These are phyloP conservation scores for Thera obeliscata DNA, from an alignment of 2,888 invertebrate species.

Conservation along the genomic window DNA sequence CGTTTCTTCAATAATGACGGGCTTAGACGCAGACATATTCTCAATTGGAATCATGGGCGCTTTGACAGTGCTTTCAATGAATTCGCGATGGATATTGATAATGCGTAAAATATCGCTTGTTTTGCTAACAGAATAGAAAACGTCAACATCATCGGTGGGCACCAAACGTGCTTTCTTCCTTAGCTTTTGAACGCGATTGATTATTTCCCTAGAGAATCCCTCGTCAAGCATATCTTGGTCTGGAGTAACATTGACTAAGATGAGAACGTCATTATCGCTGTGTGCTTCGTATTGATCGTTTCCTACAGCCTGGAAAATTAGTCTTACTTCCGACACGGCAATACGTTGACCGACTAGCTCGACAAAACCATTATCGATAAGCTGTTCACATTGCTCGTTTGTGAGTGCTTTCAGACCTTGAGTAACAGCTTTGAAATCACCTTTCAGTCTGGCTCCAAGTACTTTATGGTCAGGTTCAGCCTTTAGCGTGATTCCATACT, in stretches of 20 bases:
- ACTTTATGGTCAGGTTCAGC: conserved; percentile 98
- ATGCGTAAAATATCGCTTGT: conserved; percentile 87
- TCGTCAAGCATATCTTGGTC: conserved; percentile 96
- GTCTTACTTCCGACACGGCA: conserved; percentile 90
- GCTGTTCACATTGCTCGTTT: conserved; percentile 91
- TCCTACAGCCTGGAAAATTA: conserved; percentile 91
- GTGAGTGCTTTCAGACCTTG: conserved; percentile 91
- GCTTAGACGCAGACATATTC: conserved; percentile 73
- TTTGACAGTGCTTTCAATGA: conserved; percentile 93
- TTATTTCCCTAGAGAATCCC: conserved; percentile 97
- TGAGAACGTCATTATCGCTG: conserved; percentile 94
- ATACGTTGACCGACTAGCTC: conserved; percentile 90
- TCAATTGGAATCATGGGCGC: conserved; percentile 87
- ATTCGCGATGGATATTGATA: conserved; percentile 88
- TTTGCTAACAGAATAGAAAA: conserved; percentile 89
- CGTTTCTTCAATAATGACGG: conserved; percentile 88
- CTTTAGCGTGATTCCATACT: conserved; percentile 94
- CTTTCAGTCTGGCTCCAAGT: conserved; percentile 94
- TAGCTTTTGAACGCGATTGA: conserved; percentile 97
- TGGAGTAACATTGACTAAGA: conserved; percentile 94
- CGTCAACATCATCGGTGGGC: conserved; percentile 94
- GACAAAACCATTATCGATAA: conserved; percentile 88
- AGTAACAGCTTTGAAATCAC: conserved; percentile 94
- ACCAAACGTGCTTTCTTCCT: conserved; percentile 97
- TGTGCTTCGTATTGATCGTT: conserved; percentile 94